These are phyloP conservation scores for Lordiphosa stackelbergi DNA, from an alignment of 1,140 invertebrate genomes.

Conservation along the genomic window DNA sequence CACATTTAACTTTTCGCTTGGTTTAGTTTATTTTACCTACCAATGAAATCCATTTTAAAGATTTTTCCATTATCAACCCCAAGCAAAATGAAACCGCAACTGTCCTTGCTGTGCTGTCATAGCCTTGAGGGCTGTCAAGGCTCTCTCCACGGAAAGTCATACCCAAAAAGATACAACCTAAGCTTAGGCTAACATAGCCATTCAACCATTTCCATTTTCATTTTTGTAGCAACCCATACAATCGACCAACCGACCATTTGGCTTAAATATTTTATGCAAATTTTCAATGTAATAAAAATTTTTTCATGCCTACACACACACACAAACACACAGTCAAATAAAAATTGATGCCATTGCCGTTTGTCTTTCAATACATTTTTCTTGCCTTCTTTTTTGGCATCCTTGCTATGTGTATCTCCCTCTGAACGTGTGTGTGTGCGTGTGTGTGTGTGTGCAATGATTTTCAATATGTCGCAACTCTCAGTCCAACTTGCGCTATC, in stretches of 20 bases:
- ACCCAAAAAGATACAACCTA: neutral
- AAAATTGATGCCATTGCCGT: slow-evolving; percentile 72
- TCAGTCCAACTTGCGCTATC: slow-evolving; percentile 57
- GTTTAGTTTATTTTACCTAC: no score
- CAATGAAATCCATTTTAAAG: no score
- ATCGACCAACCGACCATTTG: slow-evolving; percentile 66
- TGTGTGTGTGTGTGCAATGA: slow-evolving; percentile 48
- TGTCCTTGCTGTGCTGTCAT: no score
- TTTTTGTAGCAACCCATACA: slow-evolving; percentile 24
- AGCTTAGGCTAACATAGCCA: neutral
- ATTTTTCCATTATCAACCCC: no score
- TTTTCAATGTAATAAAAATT: slow-evolving; percentile 76
- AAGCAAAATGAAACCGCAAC: no score
- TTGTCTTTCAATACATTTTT: slow-evolving; percentile 63
- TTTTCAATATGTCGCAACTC: slow-evolving; percentile 74
- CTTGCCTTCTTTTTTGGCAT: slow-evolving; percentile 10
- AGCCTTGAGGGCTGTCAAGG: no score
- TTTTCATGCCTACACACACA: slow-evolving; percentile 40
- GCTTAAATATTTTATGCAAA: slow-evolving; percentile 76
- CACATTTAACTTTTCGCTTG: no score
- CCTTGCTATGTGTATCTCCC: neutral
- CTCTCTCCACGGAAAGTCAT: no score
- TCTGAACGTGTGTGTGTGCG: slow-evolving; percentile 3
- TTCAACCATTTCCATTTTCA: slow-evolving; percentile 1
- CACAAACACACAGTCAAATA: slow-evolving; percentile 43